Conservation (phyloP, 1,140 invertebrate genomes). For the Pogonomyrmex barbatus region DNA sequence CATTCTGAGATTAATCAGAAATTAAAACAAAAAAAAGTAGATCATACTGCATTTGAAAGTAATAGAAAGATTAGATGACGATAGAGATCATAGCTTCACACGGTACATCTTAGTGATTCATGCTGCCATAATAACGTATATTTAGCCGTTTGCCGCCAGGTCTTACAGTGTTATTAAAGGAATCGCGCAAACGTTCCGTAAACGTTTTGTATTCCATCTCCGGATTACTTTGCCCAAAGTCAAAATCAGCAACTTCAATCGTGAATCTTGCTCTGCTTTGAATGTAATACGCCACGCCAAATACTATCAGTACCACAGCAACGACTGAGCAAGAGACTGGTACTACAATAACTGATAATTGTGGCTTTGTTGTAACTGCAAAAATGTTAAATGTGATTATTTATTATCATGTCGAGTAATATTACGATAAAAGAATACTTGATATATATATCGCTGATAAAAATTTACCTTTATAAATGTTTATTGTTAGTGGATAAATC, state of each 20-base stretch:
- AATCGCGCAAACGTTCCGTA: conserved; percentile 91
- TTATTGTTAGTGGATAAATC: conserved; percentile 90
- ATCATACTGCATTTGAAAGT: conserved; percentile 42
- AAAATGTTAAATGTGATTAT: conserved; percentile 38
- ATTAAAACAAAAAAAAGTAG: not conserved
- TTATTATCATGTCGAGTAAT: conserved; percentile 27
- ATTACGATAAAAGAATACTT: conserved; percentile 6
- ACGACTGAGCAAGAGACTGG: conserved; percentile 92
- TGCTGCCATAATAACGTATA: conserved; percentile 84
- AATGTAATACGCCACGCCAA: conserved; percentile 94
- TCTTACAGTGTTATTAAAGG: conserved; percentile 89
- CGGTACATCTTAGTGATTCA: conserved; percentile 74
- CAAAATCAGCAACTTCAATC: conserved; percentile 95
- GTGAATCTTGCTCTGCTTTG: conserved; percentile 92
- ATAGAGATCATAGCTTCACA: conserved; percentile 45
- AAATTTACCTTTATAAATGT: conserved; percentile 92
- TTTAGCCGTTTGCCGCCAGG: conserved; percentile 78
- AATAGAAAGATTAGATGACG: conserved; percentile 4
- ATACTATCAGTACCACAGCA: conserved; percentile 93
- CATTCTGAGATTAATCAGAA: not conserved
- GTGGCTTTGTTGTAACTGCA: conserved; percentile 90
- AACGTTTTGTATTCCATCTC: conserved; percentile 95
- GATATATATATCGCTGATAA: not conserved
- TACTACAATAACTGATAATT: conserved; percentile 94
- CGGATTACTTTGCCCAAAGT: conserved; percentile 91